Base-by-base conservation (phyloP, 2,797 vertebrate species). In the Micromesistius poutassou region DNA sequence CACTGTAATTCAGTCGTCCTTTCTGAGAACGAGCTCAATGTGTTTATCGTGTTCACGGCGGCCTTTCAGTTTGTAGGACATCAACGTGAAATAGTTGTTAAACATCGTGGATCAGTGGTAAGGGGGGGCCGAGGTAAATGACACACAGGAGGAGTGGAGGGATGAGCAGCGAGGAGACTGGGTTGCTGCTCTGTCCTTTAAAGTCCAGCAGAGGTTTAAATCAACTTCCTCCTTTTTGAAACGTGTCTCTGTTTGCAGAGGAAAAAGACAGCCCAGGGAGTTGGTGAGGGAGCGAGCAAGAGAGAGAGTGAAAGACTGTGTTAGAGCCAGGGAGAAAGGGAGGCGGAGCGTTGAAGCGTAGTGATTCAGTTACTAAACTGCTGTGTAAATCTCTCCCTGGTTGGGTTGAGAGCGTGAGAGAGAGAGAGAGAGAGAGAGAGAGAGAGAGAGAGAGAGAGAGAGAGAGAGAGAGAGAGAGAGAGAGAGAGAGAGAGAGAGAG, bases 301-400 rank as follows among this genome's bases (percentile, higher is more conserved):
- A 19, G 77, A 76, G 71, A 74, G 79, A 80, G 46, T 2, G 73
- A 83, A 36, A 50, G 46, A 50, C 40, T 42, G 40, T 42, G 40
- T 16, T 16, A 5, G 46, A 50, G 14, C 13, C 13, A 50, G 46
- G 5, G 16, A 19, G 46, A 50, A 13, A 50, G 46, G 46, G 46
- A 50, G 46, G 40, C 10, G 2, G 8, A 42, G 40, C 8, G 40
- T 42, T 81, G 88, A 72, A 86, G 84, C 85, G 80, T 82, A 82
- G 86, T 90, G 89, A 94, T 95, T 93, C 90, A 92, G 88, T 92
- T 92, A 89, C 93, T 94, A 95, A 96, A 97, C 95, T 93, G 94
- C 91, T 93, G 93, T 92, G 93, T 95, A 95, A 96, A 93, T 95
- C 94, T 95, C 94, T 95, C 91, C 91, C 90, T 93, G 93, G 90